A percentile compares a stretch with the other conserved stretches of the same genome.
Conservation (phyloP, 2,113 vertebrate species). For the Phyllostomus hastatus region DNA sequence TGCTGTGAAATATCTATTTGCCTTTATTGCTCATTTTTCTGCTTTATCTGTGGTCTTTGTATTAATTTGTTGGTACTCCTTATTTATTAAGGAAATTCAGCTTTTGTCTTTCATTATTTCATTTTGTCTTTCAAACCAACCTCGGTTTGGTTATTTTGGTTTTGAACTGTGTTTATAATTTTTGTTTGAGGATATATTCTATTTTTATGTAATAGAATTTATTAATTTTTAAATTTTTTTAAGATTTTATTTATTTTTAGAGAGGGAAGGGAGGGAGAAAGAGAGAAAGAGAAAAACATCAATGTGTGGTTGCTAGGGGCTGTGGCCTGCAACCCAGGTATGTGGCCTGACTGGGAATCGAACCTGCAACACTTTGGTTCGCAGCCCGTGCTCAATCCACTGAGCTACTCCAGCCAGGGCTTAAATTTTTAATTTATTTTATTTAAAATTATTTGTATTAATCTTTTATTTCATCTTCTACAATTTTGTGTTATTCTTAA, state of each 20-base stretch:
- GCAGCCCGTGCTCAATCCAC: too few species aligned
- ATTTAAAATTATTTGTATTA: neutral
- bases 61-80: neutral
- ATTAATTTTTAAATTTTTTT: neutral
- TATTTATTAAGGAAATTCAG: neutral
- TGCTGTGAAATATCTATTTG: neutral
- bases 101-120: neutral
- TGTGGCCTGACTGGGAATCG: too few species aligned
- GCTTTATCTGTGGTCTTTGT: neutral
- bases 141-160: neutral
- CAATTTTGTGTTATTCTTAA: neutral
- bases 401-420: too few species aligned
- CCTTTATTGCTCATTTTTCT: neutral
- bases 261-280: too few species aligned
- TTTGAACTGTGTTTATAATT: neutral
- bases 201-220: neutral
- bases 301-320: too few species aligned
- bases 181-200: neutral
- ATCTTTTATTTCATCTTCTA: neutral
- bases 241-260: too few species aligned
- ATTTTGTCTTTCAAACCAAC: too few species aligned
- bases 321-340: too few species aligned
- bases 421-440: neutral
- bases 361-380: too few species aligned
- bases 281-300: too few species aligned